Percentiles rank a stretch among this genome's conserved stretches.
Conservation (phyloP, 2,888 invertebrate species). For the Falcaria lacertinaria region DNA sequence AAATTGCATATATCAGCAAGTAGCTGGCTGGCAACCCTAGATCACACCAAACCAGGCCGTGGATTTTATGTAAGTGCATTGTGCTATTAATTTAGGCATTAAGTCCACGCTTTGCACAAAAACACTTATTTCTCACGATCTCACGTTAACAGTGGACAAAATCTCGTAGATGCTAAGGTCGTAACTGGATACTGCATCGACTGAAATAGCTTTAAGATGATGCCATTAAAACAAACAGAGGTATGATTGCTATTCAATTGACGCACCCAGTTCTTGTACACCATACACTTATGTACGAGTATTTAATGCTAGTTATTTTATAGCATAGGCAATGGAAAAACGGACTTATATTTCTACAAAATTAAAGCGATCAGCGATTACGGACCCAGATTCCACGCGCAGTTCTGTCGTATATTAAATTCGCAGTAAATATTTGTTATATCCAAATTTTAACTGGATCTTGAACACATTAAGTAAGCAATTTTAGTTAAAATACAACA, state of each 20-base stretch:
- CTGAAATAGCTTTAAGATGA: conserved; percentile 39
- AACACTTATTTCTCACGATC: neutral
- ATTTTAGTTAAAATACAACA: too few species aligned
- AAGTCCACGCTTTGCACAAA: neutral
- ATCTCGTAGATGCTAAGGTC: conserved; percentile 4
- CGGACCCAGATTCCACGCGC: neutral
- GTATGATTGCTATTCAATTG: neutral
- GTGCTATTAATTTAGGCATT: neutral
- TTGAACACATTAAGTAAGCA: too few species aligned
- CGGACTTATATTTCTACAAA: neutral
- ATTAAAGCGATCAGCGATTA: neutral
- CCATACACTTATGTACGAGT: neutral
- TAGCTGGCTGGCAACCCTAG: too few species aligned
- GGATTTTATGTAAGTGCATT: too few species aligned
- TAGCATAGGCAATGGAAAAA: neutral
- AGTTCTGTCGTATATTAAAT: too few species aligned
- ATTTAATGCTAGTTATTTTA: neutral
- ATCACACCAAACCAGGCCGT: too few species aligned
- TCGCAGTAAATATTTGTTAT: too few species aligned
- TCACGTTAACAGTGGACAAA: conserved; percentile 2
- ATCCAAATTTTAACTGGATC: too few species aligned
- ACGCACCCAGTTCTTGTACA: neutral
- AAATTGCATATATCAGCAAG: too few species aligned
- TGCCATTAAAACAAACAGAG: conserved; percentile 29
- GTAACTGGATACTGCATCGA: conserved; percentile 20